These are phyloP conservation scores for Melanerpes formicivorus DNA, from an alignment of 2,113 vertebrate species.

Conservation along the genomic window DNA sequence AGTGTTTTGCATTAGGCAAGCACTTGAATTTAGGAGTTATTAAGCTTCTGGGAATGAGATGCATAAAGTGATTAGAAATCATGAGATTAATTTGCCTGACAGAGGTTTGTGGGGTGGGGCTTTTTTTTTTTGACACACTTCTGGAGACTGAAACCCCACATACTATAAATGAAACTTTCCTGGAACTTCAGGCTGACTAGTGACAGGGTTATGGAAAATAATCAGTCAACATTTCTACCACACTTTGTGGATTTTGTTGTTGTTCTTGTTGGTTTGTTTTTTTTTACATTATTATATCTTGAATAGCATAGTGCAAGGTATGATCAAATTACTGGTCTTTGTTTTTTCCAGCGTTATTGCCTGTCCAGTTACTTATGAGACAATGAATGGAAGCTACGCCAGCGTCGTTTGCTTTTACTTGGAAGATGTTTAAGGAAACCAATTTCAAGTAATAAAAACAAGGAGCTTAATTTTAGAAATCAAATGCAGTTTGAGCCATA, in stretches of 20 bases:
- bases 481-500: background rate
- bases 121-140: background rate
- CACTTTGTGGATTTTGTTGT: no score
- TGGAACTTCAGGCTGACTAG: slow-evolving; percentile 17
- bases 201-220: background rate
- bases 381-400: background rate
- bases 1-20: slow-evolving; percentile 18
- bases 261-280: no score
- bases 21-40: slow-evolving; percentile 22
- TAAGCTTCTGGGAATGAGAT: slow-evolving; percentile 43
- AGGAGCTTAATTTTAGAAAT: background rate
- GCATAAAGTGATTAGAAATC: slow-evolving; percentile 49
- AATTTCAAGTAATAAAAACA: background rate
- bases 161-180: background rate
- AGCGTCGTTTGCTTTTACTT: background rate
- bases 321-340: background rate
- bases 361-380: background rate
- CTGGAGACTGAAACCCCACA: background rate
- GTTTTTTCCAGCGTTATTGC: background rate
- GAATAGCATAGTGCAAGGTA: background rate
- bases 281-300: background rate
- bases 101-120: background rate
- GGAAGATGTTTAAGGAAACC: background rate
- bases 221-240: background rate
- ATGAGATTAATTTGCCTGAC: slow-evolving; percentile 32